Evolutionary conservation across 1,140 invertebrate species (phyloP), one percentile per base, ranked within the genome.

Genomic region (Rhagoletis zephyria): DNA sequence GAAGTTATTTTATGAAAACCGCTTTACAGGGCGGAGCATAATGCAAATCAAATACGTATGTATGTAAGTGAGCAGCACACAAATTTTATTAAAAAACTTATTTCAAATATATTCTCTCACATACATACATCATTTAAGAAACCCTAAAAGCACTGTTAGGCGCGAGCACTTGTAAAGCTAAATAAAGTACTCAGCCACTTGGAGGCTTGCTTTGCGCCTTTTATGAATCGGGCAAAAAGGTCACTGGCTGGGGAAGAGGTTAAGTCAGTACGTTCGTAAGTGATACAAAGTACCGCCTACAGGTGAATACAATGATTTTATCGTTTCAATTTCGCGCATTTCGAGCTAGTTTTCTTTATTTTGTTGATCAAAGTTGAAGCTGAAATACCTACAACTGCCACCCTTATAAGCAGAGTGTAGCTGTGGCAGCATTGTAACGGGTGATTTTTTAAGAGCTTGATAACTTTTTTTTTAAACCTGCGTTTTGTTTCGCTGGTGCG

Each of bases 21-120:
- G 4, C n/a, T 14, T 4, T 63, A 4, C 61, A 16, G n/a, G 30
- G 30, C 30, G 30, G 9, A 14, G n/a, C 61, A 63, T 63, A 63
- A 63, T 63, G 12, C 7, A 67, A 67, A 14, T 10, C 64, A 19
- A 56, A n/a, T 1, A 30, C 30, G 30, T 30, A 30, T 30, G 30
- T 30, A 30, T 30, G 30, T 30, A 63, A 63, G 16, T 4, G 61
- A 63, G 48, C 6, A 6, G 12, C 3, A 5, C 6, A 42, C 48
- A 81, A 51, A 42, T 59, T 81, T 81, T 81, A 81, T 81, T 81
- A 81, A 81, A 81, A 30, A 81, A 81, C 74, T 81, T 81, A 59
- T 1, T n/a, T 48, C 51, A 81, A 56, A 81, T 81, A 48, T 81
- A 16, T 30, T 30, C 30, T 30, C 30, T 30, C 3, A 30, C 30